Evolutionary conservation across 1,140 invertebrate genomes (phyloP).

Genomic region (Trichonephila inaurata): DNA sequence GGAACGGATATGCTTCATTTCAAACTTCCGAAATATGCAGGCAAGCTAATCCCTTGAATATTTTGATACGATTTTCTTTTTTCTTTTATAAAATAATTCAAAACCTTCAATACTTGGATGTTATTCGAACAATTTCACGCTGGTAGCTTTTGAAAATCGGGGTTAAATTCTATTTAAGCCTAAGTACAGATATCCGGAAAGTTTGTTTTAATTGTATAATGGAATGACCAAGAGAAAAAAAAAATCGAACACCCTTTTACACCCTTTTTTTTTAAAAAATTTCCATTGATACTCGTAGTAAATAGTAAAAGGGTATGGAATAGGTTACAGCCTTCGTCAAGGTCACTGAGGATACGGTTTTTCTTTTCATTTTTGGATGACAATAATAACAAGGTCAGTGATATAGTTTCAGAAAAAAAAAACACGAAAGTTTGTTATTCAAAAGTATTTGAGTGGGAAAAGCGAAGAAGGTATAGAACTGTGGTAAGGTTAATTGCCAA

Average conservation of each 20-base stretch:
- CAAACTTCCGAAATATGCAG: slow-evolving; percentile 13
- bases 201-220: background rate
- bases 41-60: slow-evolving; percentile 24
- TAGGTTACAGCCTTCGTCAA: background rate
- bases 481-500: background rate
- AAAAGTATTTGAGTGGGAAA: background rate
- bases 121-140: slow-evolving; percentile 64
- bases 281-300: background rate
- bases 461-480: background rate
- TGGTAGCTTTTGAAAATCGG: background rate
- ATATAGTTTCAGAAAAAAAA: background rate
- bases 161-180: background rate
- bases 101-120: slow-evolving; percentile 60
- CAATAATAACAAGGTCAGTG: background rate
- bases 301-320: background rate
- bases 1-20: slow-evolving; percentile 59
- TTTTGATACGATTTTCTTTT: slow-evolving; percentile 22
- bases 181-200: background rate
- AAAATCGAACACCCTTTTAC: background rate
- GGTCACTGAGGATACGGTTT: background rate
- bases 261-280: too few species aligned
- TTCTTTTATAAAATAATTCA: background rate
- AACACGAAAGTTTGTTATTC: background rate
- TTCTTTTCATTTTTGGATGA: background rate
- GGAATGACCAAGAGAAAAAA: background rate